A percentile compares a stretch with the other conserved stretches of the same genome.
phyloP scores from a whole-genome alignment of 1,140 invertebrate species.

The Trichoplusia ni region DNA sequence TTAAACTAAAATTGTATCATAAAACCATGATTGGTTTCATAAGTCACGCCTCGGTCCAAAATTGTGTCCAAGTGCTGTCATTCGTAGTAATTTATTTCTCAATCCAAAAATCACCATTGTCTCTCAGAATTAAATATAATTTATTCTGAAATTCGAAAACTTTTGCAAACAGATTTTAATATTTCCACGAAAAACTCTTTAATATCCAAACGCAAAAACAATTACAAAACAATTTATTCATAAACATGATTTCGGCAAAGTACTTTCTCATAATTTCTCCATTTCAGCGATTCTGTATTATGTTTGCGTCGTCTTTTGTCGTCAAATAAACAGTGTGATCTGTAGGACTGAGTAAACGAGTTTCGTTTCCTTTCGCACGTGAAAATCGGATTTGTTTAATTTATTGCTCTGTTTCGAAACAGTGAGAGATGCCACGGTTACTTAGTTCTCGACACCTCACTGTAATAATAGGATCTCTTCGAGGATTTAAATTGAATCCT shows the following conservation, averaged over 20 bases:
- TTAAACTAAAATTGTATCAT: too few relatives aligned
- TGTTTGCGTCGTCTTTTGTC: constrained; percentile 60
- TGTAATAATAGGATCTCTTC: constrained; percentile 48
- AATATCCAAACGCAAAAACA: too few relatives aligned
- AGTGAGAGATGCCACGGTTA: constrained; percentile 51
- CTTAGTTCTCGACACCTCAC: constrained; percentile 51
- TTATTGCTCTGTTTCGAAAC: constrained; percentile 68
- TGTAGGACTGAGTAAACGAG: constrained; percentile 57
- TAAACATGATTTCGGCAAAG: neutral
- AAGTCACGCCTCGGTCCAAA: too few relatives aligned
- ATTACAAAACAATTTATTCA: neutral
- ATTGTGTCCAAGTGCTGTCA: too few relatives aligned
- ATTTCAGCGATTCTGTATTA: constrained; percentile 21
- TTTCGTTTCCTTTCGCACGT: constrained; percentile 60
- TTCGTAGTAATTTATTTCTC: too few relatives aligned
- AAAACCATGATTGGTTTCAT: too few relatives aligned
- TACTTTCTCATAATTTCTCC: neutral
- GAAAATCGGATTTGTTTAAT: constrained; percentile 79
- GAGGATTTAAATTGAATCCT: constrained; percentile 64
- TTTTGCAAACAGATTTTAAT: too few relatives aligned
- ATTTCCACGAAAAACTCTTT: too few relatives aligned
- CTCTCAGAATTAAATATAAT: too few relatives aligned
- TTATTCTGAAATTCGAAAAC: too few relatives aligned
- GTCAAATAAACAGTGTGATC: constrained; percentile 58
- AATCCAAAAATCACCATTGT: too few relatives aligned